Conservation (phyloP, 2,888 invertebrate genomes). For the Dolichomitus sp. region DNA sequence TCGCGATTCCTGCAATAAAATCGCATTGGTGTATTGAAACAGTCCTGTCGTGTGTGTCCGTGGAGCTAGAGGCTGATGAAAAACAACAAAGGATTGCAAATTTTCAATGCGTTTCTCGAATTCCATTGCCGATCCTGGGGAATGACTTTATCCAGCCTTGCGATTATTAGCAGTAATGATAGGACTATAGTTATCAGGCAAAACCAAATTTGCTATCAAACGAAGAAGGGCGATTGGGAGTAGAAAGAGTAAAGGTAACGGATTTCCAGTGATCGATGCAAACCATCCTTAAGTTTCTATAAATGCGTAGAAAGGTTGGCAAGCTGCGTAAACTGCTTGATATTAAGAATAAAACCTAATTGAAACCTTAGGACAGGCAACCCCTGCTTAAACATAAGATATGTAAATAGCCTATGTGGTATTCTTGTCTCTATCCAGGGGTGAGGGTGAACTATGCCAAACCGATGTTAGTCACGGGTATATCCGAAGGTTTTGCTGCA, state of each 20-base stretch:
- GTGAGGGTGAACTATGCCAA: background rate
- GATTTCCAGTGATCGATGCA: too few species aligned
- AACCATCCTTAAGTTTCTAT: too few species aligned
- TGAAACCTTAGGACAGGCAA: too few species aligned
- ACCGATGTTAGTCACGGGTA: slow-evolving; percentile 1
- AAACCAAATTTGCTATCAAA: background rate
- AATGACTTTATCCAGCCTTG: background rate
- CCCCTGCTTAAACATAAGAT: background rate
- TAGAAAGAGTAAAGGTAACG: background rate
- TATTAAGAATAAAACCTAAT: too few species aligned
- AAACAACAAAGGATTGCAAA: background rate
- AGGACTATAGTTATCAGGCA: background rate
- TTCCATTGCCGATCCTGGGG: background rate
- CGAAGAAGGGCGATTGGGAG: background rate
- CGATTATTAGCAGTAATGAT: background rate
- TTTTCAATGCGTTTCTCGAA: background rate
- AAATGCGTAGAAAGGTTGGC: too few species aligned
- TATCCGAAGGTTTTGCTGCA: background rate
- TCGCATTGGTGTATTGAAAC: background rate
- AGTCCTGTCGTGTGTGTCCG: background rate
- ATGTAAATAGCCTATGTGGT: background rate
- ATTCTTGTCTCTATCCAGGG: background rate
- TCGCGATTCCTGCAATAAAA: slow-evolving; percentile 8
- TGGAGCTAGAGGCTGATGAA: background rate
- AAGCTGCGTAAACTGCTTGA: too few species aligned